Conservation (phyloP, 2,797 vertebrate genomes). For the Setipinna tenuifilis region DNA sequence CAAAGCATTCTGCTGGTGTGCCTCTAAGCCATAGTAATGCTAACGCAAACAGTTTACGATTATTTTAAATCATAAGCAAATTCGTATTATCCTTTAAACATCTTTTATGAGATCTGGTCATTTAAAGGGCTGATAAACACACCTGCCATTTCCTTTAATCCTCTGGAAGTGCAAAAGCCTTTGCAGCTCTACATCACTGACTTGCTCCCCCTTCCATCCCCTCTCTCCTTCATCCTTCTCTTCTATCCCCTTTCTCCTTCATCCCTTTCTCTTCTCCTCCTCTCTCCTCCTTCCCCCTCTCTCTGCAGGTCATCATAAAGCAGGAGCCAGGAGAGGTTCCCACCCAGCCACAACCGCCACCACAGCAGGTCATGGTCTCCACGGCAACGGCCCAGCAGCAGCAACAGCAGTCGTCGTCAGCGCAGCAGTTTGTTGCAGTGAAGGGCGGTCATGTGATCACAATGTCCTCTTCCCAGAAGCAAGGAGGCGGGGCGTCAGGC, state of each 20-base stretch:
- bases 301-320: conserved; percentile 93
- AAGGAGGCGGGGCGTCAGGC: conserved; percentile 70
- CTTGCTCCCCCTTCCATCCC: not conserved
- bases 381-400: conserved; percentile 76
- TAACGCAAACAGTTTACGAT: too few species aligned
- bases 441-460: conserved; percentile 96
- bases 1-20: not conserved
- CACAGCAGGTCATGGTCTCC: conserved; percentile 74
- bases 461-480: conserved; percentile 92
- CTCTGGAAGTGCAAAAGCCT: too few species aligned
- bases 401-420: conserved; percentile 50
- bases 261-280: not conserved
- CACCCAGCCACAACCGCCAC: conserved; percentile 72
- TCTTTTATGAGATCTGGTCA: too few species aligned
- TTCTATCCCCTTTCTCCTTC: not conserved
- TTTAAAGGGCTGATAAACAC: too few species aligned
- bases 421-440: conserved; percentile 93
- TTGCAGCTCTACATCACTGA: too few species aligned
- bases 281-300: not conserved
- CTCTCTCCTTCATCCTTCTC: not conserved
- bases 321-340: conserved; percentile 94
- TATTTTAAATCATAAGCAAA: too few species aligned
- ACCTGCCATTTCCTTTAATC: too few species aligned
- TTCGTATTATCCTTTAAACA: too few species aligned
- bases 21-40: not conserved